phyloP scores from a whole-genome alignment of 2,113 vertebrate genomes.

The Peucedramus taeniatus region DNA sequence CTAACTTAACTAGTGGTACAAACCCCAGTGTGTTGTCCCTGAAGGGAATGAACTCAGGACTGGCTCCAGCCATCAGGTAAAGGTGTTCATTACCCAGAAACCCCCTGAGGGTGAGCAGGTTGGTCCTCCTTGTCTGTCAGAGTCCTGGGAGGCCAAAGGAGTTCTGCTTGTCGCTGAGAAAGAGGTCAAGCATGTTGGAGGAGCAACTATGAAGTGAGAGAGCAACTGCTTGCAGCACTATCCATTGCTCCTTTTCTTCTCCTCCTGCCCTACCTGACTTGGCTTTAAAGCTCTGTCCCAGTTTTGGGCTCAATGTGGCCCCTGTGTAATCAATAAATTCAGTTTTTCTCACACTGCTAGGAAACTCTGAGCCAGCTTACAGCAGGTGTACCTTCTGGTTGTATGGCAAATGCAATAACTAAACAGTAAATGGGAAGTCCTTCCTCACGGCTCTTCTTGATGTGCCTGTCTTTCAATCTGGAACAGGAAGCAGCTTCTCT shows the following conservation, averaged over 20 bases:
- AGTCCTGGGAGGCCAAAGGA: not conserved
- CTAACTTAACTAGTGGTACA: not conserved
- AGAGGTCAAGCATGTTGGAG: not conserved
- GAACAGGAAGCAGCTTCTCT: not conserved
- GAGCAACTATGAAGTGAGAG: not conserved
- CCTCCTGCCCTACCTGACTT: not conserved
- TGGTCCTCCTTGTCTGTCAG: not conserved
- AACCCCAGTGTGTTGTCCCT: not conserved
- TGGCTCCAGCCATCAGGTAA: not conserved
- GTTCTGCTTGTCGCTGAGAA: not conserved
- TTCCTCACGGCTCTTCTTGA: not conserved
- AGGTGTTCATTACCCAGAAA: not conserved
- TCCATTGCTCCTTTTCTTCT: not conserved
- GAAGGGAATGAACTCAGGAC: not conserved
- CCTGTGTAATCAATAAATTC: not conserved
- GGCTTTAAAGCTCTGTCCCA: not conserved
- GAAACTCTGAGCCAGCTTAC: not conserved
- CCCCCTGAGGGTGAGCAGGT: not conserved
- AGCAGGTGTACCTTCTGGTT: not conserved
- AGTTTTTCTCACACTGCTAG: not conserved
- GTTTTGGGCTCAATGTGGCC: not conserved
- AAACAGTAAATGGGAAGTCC: not conserved
- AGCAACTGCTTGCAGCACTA: not conserved
- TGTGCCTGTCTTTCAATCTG: not conserved
- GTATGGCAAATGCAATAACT: not conserved